Percentiles rank a stretch among this genome's conserved stretches.
phyloP scores from a whole-genome alignment of 2,113 vertebrate genomes.

The Saiga tatarica region DNA sequence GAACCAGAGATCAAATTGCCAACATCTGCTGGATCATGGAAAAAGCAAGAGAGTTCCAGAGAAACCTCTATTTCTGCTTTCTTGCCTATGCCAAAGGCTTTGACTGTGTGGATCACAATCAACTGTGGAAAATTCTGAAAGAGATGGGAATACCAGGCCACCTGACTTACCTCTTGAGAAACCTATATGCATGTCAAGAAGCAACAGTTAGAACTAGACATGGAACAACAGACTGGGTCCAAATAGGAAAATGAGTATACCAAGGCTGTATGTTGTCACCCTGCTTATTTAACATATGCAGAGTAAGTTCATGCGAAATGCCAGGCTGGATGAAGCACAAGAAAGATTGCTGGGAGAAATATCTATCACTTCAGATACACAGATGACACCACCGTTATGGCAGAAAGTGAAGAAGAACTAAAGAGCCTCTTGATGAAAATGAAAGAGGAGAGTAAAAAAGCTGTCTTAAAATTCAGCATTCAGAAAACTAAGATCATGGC shows the following conservation, averaged over 20 bases:
- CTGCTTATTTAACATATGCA: neutral
- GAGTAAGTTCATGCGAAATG: neutral
- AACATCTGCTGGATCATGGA: rapidly evolving
- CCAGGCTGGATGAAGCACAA: neutral
- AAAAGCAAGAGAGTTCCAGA: neutral
- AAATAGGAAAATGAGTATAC: neutral
- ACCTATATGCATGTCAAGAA: neutral
- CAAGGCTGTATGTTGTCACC: neutral
- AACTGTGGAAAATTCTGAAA: neutral
- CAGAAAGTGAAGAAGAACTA: neutral
- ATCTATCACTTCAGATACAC: neutral
- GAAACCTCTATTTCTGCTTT: neutral
- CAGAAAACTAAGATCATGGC: neutral
- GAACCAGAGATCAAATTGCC: neutral
- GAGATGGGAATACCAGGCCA: neutral
- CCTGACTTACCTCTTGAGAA: neutral
- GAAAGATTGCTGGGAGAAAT: neutral
- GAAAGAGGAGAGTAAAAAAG: neutral
- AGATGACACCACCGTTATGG: neutral
- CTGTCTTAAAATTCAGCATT: neutral
- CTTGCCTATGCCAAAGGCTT: neutral
- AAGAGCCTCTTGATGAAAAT: neutral
- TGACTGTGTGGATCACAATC: neutral
- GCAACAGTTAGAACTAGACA: neutral
- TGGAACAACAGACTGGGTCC: neutral